Percentiles rank a stretch among this genome's conserved stretches.
Conservation (phyloP, 2,113 vertebrate species). For the Rhinoderma darwinii region DNA sequence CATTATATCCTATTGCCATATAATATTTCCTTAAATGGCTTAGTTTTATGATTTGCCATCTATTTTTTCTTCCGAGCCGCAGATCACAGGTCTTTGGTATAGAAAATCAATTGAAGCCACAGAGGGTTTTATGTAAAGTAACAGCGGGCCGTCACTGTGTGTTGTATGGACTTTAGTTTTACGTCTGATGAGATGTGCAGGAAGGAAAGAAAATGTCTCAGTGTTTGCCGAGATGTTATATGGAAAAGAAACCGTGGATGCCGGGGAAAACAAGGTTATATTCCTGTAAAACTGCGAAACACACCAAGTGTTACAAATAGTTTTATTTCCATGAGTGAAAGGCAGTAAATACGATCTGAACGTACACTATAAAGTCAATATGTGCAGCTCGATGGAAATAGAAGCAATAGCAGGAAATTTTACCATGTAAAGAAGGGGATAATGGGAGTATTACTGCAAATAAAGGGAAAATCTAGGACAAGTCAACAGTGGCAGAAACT, state of each 20-base stretch:
- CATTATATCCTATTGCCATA: conserved; percentile 37
- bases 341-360: background rate
- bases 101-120: conserved; percentile 47
- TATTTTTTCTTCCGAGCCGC: conserved; percentile 56
- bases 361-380: background rate
- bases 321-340: background rate
- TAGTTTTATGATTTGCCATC: conserved; percentile 60
- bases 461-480: no score
- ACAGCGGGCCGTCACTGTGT: background rate
- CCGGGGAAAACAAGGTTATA: background rate
- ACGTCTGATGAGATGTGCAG: conserved; percentile 1
- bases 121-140: conserved; percentile 27
- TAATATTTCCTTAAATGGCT: conserved; percentile 44
- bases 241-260: background rate
- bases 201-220: background rate
- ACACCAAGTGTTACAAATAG: background rate
- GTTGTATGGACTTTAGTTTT: background rate
- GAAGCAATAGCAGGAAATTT: background rate
- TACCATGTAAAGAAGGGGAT: no score
- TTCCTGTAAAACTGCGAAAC: background rate
- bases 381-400: background rate
- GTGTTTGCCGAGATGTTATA: background rate
- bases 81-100: conserved; percentile 26
- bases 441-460: no score
- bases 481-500: no score